These are phyloP conservation scores for Hippocampus zosterae DNA, from an alignment of 2,113 vertebrate species.

Conservation along the genomic window DNA sequence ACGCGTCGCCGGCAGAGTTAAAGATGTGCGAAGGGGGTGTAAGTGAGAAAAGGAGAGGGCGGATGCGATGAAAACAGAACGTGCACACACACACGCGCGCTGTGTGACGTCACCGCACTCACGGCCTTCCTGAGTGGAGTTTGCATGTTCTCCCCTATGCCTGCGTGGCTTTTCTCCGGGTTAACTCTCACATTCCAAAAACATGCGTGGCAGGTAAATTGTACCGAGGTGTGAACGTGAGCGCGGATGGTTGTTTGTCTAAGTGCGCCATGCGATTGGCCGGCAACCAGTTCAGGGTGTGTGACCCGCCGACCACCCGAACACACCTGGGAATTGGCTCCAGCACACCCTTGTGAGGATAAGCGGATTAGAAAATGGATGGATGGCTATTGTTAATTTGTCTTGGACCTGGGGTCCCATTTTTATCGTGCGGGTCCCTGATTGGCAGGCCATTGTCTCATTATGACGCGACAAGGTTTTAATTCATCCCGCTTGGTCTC, in stretches of 20 bases:
- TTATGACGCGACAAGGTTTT: neutral
- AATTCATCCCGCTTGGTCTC: neutral
- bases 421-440: neutral
- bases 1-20: conserved; percentile 27
- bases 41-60: conserved; percentile 36
- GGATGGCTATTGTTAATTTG: neutral
- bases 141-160: too few relatives aligned
- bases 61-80: conserved; percentile 29
- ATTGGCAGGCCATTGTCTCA: conserved; percentile 14
- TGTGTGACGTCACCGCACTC: conserved; percentile 12
- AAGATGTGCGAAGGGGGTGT: conserved; percentile 44
- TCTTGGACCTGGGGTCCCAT: neutral
- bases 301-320: too few relatives aligned
- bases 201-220: too few relatives aligned
- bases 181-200: too few relatives aligned
- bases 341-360: too few relatives aligned
- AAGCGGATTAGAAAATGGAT: too few relatives aligned
- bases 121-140: neutral
- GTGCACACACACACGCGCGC: conserved; percentile 24
- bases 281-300: too few relatives aligned
- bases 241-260: too few relatives aligned
- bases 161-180: too few relatives aligned
- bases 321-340: too few relatives aligned
- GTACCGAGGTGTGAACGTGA: too few relatives aligned
- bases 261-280: too few relatives aligned